These are phyloP conservation scores for Vanessa cardui DNA, from an alignment of 2,888 invertebrate genomes.

Conservation along the genomic window DNA sequence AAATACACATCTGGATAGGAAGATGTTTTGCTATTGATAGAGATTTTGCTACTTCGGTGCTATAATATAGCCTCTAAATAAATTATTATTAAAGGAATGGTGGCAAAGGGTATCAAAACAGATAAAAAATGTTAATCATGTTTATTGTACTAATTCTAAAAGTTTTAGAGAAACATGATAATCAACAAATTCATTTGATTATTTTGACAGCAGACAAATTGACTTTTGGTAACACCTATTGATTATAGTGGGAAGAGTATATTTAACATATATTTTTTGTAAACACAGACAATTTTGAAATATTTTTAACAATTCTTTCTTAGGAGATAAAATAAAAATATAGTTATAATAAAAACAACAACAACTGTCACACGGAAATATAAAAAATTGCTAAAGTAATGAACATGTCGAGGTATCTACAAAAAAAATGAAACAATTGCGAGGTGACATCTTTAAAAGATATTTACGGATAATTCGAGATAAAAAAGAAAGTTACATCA, in stretches of 20 bases:
- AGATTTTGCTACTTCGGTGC: too few relatives aligned
- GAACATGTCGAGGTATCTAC: constrained; percentile 48
- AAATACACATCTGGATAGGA: too few relatives aligned
- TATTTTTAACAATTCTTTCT: constrained; percentile 33
- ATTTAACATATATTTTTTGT: constrained; percentile 10
- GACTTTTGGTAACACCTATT: constrained; percentile 71
- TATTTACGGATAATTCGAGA: constrained; percentile 21
- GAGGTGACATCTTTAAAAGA: constrained; percentile 46
- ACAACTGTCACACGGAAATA: constrained; percentile 26
- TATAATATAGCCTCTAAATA: too few relatives aligned
- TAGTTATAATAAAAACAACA: constrained; percentile 34
- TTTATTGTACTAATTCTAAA: constrained; percentile 74
- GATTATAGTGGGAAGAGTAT: constrained; percentile 32
- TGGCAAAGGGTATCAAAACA: constrained; percentile 45
- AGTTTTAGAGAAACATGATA: constrained; percentile 71
- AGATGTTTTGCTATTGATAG: too few relatives aligned
- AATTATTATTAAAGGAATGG: neutral
- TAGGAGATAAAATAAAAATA: constrained; percentile 30
- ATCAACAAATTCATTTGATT: constrained; percentile 57
- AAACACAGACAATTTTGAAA: constrained; percentile 27
- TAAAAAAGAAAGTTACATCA: constrained; percentile 33
- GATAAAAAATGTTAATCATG: constrained; percentile 64
- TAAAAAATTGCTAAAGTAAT: constrained; percentile 13
- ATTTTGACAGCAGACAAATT: constrained; percentile 59
- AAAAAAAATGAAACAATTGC: constrained; percentile 49